These are phyloP conservation scores for Arizona elegans DNA, from an alignment of 2,113 vertebrate genomes.

Conservation along the genomic window DNA sequence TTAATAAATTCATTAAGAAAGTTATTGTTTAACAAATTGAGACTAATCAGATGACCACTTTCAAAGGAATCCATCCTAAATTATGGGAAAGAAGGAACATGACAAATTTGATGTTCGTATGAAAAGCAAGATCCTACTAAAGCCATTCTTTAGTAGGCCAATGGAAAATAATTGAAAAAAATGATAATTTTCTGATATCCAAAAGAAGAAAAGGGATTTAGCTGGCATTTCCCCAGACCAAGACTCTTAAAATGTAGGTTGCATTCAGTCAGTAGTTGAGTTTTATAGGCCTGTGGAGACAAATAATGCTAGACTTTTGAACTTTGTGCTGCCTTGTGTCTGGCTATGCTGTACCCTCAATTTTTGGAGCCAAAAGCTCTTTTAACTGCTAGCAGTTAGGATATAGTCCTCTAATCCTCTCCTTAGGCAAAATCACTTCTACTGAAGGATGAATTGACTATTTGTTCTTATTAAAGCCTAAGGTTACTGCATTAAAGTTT, in stretches of 20 bases:
- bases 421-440: conserved; percentile 54
- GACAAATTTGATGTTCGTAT: conserved; percentile 42
- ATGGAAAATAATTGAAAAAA: conserved; percentile 32
- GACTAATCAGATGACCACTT: not conserved
- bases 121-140: conserved; percentile 16
- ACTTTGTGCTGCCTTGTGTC: conserved; percentile 74
- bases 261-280: conserved; percentile 75
- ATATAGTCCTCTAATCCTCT: conserved; percentile 63
- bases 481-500: conserved; percentile 69
- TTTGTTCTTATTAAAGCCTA: conserved; percentile 64
- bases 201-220: conserved; percentile 59
- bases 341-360: conserved; percentile 71
- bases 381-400: conserved; percentile 67
- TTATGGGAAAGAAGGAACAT: not conserved
- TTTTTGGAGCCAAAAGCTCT: conserved; percentile 72
- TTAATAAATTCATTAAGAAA: not conserved
- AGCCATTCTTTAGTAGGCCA: conserved; percentile 48
- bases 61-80: conserved; percentile 21
- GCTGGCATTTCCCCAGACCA: conserved; percentile 52
- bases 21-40: not conserved
- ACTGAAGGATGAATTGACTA: conserved; percentile 51
- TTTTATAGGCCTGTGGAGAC: conserved; percentile 78
- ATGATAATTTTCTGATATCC: conserved; percentile 40
- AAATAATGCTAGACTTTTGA: conserved; percentile 76
- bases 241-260: conserved; percentile 62